These are phyloP conservation scores for Conomelus anceps DNA, from an alignment of 2,888 invertebrate genomes.

Conservation along the genomic window DNA sequence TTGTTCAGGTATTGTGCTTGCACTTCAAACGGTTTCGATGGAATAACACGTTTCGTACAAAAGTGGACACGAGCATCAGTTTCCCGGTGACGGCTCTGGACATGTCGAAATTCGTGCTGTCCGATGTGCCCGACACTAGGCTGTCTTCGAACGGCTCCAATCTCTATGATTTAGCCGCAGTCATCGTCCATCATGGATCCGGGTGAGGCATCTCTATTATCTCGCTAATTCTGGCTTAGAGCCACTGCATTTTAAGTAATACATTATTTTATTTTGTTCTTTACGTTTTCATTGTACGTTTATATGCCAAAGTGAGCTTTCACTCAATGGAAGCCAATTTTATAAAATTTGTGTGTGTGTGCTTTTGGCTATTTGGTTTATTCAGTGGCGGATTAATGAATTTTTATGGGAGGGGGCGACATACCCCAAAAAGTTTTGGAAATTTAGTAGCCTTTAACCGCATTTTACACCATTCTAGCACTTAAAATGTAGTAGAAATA, in stretches of 20 bases:
- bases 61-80: slow-evolving; percentile 69
- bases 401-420: too few relatives aligned
- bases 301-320: background rate
- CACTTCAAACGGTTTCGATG: slow-evolving; percentile 79
- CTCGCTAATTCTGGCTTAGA: background rate
- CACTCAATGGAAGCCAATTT: too few relatives aligned
- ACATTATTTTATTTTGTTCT: background rate
- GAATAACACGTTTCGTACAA: slow-evolving; percentile 70
- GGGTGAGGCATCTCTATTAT: slow-evolving; percentile 48
- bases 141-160: slow-evolving; percentile 56
- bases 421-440: too few relatives aligned
- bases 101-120: slow-evolving; percentile 68
- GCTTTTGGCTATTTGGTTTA: too few relatives aligned
- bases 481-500: too few relatives aligned
- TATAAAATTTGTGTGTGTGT: too few relatives aligned
- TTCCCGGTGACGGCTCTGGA: slow-evolving; percentile 70
- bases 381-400: too few relatives aligned
- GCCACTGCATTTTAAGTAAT: background rate
- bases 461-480: too few relatives aligned
- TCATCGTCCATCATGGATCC: slow-evolving; percentile 74
- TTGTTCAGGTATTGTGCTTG: slow-evolving; percentile 60
- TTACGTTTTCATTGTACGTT: background rate
- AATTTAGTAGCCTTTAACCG: too few relatives aligned
- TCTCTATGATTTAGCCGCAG: slow-evolving; percentile 71
- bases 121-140: slow-evolving; percentile 58